These are phyloP conservation scores for Dendrolimus pini DNA, from an alignment of 2,888 invertebrate genomes.

Conservation along the genomic window DNA sequence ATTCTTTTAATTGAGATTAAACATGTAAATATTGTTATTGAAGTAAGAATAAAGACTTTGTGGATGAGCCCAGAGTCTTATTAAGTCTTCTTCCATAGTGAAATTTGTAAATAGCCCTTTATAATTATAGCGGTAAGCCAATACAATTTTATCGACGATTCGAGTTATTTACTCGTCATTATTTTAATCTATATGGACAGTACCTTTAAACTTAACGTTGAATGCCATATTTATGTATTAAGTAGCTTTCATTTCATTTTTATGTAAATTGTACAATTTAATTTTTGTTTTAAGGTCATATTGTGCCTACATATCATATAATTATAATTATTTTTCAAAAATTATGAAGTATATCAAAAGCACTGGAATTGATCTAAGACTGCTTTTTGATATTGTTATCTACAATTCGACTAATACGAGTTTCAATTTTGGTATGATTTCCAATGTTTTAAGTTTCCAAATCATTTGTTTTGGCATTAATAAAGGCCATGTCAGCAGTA, in stretches of 20 bases:
- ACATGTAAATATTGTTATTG: conserved; percentile 70
- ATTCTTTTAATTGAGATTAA: conserved; percentile 52
- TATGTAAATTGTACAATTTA: conserved; percentile 24
- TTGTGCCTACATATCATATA: conserved; percentile 52
- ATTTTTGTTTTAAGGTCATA: conserved; percentile 23
- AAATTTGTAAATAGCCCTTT: conserved; percentile 75
- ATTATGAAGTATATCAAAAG: conserved; percentile 13
- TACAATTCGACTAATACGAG: conserved; percentile 32
- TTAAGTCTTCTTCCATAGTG: conserved; percentile 71
- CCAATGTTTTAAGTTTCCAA: conserved; percentile 42
- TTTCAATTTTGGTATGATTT: conserved; percentile 30
- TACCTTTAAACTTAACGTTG: conserved; percentile 70
- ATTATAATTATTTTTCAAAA: conserved; percentile 12
- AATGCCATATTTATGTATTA: conserved; percentile 75
- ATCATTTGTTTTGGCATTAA: conserved; percentile 18
- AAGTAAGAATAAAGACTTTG: conserved; percentile 53
- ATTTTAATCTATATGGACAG: conserved; percentile 66
- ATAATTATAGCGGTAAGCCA: conserved; percentile 49
- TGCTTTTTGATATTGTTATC: conserved; percentile 51
- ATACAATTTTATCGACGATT: conserved; percentile 64
- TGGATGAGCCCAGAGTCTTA: conserved; percentile 46
- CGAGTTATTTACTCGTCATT: conserved; percentile 67
- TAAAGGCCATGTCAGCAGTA: conserved; percentile 29
- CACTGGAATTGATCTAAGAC: conserved; percentile 73
- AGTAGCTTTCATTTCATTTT: conserved; percentile 31